Conservation (phyloP, 2,888 invertebrate species). For the Anticlea derivata region DNA sequence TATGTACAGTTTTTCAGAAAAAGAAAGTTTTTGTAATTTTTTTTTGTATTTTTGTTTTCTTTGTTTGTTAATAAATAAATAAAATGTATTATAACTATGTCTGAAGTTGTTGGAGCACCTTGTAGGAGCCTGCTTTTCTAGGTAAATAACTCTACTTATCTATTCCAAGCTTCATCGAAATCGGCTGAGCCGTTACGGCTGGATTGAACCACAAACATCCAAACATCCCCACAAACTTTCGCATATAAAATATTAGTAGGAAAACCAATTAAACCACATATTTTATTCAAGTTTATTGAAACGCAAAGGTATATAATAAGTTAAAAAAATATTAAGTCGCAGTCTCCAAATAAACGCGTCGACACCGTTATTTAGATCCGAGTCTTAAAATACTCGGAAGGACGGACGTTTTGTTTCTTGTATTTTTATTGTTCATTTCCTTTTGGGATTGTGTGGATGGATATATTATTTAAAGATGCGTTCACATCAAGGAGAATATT, state of each 20-base stretch:
- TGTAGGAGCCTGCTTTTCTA: too few relatives aligned
- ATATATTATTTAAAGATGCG: slow-evolving; percentile 22
- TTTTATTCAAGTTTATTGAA: too few relatives aligned
- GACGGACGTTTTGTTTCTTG: slow-evolving; percentile 41
- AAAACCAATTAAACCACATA: background rate
- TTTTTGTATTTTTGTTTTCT: too few relatives aligned
- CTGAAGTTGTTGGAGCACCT: too few relatives aligned
- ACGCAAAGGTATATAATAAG: background rate
- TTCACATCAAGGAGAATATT: background rate
- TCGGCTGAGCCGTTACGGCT: too few relatives aligned
- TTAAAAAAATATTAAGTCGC: slow-evolving; percentile 17
- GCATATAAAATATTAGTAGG: too few relatives aligned
- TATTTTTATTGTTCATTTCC: slow-evolving; percentile 40
- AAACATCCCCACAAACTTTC: too few relatives aligned
- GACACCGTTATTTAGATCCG: slow-evolving; percentile 31
- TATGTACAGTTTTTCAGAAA: background rate
- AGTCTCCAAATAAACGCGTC: slow-evolving; percentile 33
- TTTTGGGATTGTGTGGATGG: slow-evolving; percentile 33
- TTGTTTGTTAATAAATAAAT: too few relatives aligned
- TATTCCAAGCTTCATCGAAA: too few relatives aligned
- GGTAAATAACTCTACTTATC: too few relatives aligned
- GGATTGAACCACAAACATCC: too few relatives aligned
- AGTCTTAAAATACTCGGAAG: slow-evolving; percentile 40
- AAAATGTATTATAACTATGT: too few relatives aligned
- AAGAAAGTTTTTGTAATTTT: background rate